Percentiles rank a stretch among this genome's conserved stretches.
Conservation (phyloP, 1,140 invertebrate species). For the Heliconius congener region DNA sequence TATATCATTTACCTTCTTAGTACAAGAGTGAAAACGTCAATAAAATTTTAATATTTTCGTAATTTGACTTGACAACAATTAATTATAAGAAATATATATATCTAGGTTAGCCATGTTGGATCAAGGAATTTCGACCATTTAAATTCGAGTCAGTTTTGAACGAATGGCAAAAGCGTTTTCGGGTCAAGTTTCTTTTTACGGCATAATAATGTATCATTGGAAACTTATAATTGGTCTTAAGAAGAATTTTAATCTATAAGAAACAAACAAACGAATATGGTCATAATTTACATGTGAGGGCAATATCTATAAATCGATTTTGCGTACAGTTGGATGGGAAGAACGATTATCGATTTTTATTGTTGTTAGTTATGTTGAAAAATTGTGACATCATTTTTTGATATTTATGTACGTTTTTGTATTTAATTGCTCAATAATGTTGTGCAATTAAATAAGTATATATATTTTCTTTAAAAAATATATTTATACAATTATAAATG, state of each 20-base stretch:
- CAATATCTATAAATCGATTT: slow-evolving; percentile 20
- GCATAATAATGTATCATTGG: slow-evolving; percentile 27
- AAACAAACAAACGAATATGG: slow-evolving; percentile 22
- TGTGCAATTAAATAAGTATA: too few relatives aligned
- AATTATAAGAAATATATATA: slow-evolving; percentile 28
- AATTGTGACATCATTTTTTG: background rate
- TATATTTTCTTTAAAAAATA: too few relatives aligned
- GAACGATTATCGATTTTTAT: slow-evolving; percentile 4
- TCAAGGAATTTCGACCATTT: slow-evolving; percentile 30
- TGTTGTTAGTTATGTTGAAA: background rate
- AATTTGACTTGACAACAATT: slow-evolving; percentile 23
- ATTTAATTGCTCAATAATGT: background rate
- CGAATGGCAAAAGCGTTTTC: slow-evolving; percentile 22
- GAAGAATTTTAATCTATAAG: slow-evolving; percentile 23
- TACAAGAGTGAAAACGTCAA: background rate
- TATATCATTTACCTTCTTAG: background rate
- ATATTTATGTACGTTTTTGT: background rate
- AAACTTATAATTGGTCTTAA: slow-evolving; percentile 28
- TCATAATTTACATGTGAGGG: slow-evolving; percentile 18
- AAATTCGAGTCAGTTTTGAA: slow-evolving; percentile 22
- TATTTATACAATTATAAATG: too few relatives aligned
- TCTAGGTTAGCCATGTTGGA: slow-evolving; percentile 31
- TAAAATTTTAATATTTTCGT: background rate
- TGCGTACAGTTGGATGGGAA: background rate
- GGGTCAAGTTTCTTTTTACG: slow-evolving; percentile 21